Evolutionary conservation across 2,888 invertebrate species (phyloP).

Genomic region (Galerucella calmariensis): DNA sequence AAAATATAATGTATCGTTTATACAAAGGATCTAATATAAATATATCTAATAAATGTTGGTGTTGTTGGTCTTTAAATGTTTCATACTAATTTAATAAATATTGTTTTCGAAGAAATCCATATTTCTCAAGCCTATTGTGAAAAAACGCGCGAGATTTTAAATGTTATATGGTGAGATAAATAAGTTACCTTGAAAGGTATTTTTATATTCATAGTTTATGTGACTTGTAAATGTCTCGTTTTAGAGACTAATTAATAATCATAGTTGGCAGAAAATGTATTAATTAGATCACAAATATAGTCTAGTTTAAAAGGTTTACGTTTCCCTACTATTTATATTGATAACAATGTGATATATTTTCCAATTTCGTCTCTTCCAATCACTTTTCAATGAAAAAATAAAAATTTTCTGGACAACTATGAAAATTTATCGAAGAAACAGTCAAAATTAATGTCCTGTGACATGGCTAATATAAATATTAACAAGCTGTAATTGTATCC

Average conservation of each 20-base stretch:
- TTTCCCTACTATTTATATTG: too few species aligned
- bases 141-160: not conserved
- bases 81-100: not conserved
- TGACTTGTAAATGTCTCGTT: constrained; percentile 20
- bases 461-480: not conserved
- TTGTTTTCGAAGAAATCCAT: too few species aligned
- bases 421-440: not conserved
- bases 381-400: not conserved
- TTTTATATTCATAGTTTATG: not conserved
- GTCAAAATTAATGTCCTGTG: not conserved
- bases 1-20: constrained; percentile 12
- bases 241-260: constrained; percentile 14
- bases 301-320: too few species aligned
- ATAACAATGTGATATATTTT: too few species aligned
- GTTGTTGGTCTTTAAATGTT: not conserved
- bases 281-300: too few species aligned
- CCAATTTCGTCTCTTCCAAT: too few species aligned
- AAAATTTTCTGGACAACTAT: constrained; percentile 1
- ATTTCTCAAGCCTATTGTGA: too few species aligned
- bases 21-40: constrained; percentile 12
- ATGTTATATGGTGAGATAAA: too few species aligned
- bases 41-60: not conserved
- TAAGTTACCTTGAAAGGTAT: not conserved
- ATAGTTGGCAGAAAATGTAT: constrained; percentile 8
- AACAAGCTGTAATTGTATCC: not conserved